A percentile compares a stretch with the other conserved stretches of the same genome.
Conservation (phyloP, 2,888 invertebrate species). For the Amphipyra tragopoginis region DNA sequence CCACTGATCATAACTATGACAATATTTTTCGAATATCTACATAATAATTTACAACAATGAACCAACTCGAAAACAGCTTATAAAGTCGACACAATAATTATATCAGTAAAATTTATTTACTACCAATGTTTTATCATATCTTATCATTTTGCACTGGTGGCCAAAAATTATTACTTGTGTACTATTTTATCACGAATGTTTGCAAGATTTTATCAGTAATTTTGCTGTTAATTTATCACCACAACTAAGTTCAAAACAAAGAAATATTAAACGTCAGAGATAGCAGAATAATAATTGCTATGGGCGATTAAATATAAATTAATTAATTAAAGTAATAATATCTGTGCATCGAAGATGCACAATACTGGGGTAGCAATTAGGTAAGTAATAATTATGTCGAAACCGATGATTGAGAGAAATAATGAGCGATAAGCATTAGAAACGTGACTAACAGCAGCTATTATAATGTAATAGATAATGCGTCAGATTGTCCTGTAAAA, state of each 20-base stretch:
- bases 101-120: conserved; percentile 29
- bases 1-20: neutral
- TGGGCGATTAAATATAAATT: conserved; percentile 15
- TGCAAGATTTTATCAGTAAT: conserved; percentile 31
- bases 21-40: conserved; percentile 1
- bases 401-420: conserved; percentile 35
- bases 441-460: conserved; percentile 37
- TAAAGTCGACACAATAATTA: conserved; percentile 12
- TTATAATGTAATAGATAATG: conserved; percentile 19
- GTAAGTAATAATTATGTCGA: conserved; percentile 13
- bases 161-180: conserved; percentile 12
- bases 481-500: conserved; percentile 1
- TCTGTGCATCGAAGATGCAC: conserved; percentile 11
- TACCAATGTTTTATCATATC: conserved; percentile 12
- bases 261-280: conserved; percentile 29
- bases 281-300: conserved; percentile 16
- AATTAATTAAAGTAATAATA: conserved; percentile 16
- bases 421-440: conserved; percentile 18
- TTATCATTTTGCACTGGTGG: conserved; percentile 41
- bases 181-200: conserved; percentile 26
- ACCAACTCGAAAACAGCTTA: conserved; percentile 18
- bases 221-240: conserved; percentile 30
- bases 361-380: conserved; percentile 20
- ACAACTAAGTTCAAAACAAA: conserved; percentile 37
- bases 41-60: conserved; percentile 11